phyloP scores from a whole-genome alignment of 2,113 vertebrate species.

The Rana temporaria region DNA sequence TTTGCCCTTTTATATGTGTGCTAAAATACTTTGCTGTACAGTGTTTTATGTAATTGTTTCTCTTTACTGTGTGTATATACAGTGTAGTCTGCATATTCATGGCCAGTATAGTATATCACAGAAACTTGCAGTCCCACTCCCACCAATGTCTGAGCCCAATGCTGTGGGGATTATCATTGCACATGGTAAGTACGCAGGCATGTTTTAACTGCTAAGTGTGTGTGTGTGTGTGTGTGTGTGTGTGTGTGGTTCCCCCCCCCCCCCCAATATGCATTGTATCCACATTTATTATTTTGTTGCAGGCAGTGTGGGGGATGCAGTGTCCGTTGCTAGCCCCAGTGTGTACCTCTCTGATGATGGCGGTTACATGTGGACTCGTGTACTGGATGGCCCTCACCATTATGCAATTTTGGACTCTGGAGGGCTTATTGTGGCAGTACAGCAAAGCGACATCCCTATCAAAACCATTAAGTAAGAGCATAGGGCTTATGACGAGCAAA shows the following conservation, averaged over 20 bases:
- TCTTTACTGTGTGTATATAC: conserved; percentile 61
- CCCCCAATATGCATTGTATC: neutral
- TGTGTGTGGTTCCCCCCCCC: too few species aligned
- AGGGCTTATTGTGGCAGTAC: conserved; percentile 88
- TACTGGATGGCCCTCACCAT: conserved; percentile 88
- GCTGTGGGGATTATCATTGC: conserved; percentile 91
- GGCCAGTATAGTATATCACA: conserved; percentile 89
- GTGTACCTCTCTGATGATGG: conserved; percentile 93
- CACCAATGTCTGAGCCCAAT: conserved; percentile 87
- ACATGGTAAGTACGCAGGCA: conserved; percentile 77
- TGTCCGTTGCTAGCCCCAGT: conserved; percentile 83
- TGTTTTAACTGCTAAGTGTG: neutral
- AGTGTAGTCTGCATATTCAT: conserved; percentile 95
- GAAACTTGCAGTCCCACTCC: conserved; percentile 90
- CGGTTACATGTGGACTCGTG: conserved; percentile 87
- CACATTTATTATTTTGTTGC: conserved; percentile 35
- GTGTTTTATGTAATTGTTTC: neutral
- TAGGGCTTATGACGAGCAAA: neutral
- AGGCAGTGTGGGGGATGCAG: conserved; percentile 89
- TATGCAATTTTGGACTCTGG: conserved; percentile 94
- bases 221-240: too few species aligned
- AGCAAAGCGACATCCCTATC: conserved; percentile 79
- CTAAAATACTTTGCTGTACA: neutral
- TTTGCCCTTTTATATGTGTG: too few species aligned
- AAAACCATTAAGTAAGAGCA: conserved; percentile 82